Evolutionary conservation across 2,113 vertebrate genomes (phyloP).

Genomic region (Pogona vitticeps): DNA sequence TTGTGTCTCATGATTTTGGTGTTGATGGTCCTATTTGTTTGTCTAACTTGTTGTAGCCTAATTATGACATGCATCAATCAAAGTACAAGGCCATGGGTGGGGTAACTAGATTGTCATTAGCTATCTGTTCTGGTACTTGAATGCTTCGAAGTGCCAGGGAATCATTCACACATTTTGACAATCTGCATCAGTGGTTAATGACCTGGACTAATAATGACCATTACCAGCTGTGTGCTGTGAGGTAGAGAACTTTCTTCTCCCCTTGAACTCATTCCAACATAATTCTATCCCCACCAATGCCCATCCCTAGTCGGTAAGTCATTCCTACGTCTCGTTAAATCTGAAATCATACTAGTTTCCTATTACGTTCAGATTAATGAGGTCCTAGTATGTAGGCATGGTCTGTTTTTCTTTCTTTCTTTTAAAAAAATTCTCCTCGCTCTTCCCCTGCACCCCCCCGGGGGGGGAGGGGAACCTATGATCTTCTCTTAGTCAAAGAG

Average conservation of each 20-base stretch:
- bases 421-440: background rate
- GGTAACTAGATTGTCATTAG: background rate
- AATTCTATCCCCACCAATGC: background rate
- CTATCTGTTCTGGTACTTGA: background rate
- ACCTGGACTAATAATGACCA: background rate
- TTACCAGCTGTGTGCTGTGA: background rate
- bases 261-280: background rate
- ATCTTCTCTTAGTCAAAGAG: slow-evolving; percentile 38
- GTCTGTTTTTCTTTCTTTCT: rapidly evolving
- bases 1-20: background rate
- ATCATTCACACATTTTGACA: background rate
- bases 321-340: background rate
- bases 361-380: background rate
- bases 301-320: background rate
- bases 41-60: background rate
- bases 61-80: background rate
- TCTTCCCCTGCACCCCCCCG: background rate
- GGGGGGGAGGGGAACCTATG: slow-evolving; percentile 9
- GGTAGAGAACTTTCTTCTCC: background rate
- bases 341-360: background rate
- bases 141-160: background rate
- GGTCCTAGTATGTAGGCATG: background rate
- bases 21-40: background rate
- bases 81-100: background rate
- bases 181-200: background rate